Evolutionary conservation across 2,888 invertebrate species (phyloP).

Genomic region (Pecten maximus): DNA sequence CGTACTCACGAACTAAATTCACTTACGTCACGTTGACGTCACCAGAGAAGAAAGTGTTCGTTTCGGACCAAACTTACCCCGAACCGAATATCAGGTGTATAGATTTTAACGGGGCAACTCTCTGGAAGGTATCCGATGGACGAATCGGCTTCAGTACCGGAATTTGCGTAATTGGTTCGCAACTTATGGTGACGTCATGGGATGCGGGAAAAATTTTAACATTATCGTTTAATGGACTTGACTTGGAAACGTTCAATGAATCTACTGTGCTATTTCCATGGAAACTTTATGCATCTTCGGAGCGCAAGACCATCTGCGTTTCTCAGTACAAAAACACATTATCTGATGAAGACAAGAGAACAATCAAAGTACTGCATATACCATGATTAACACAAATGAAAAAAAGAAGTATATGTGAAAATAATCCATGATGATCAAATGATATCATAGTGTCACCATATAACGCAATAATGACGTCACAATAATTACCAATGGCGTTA

Average conservation of each 20-base stretch:
- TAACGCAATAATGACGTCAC: too few species aligned
- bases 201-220: slow-evolving; percentile 43
- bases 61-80: slow-evolving; percentile 52
- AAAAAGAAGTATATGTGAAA: too few species aligned
- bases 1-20: slow-evolving; percentile 45
- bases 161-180: slow-evolving; percentile 21
- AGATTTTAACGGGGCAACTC: slow-evolving; percentile 43
- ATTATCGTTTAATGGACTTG: slow-evolving; percentile 38
- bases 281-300: slow-evolving; percentile 40
- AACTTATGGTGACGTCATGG: slow-evolving; percentile 50
- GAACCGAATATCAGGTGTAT: slow-evolving; percentile 46
- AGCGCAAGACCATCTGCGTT: slow-evolving; percentile 30
- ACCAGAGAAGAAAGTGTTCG: slow-evolving; percentile 35
- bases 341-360: slow-evolving; percentile 23
- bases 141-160: slow-evolving; percentile 47
- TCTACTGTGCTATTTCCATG: slow-evolving; percentile 44
- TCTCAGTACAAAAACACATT: slow-evolving; percentile 50
- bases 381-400: neutral
- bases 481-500: too few species aligned
- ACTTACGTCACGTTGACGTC: slow-evolving; percentile 47
- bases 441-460: too few species aligned
- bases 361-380: slow-evolving; percentile 37
- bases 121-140: slow-evolving; percentile 46
- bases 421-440: too few species aligned
- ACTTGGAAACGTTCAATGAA: slow-evolving; percentile 36